Conservation (phyloP, 2,797 vertebrate species). For the Arrhamphus sclerolepis region DNA sequence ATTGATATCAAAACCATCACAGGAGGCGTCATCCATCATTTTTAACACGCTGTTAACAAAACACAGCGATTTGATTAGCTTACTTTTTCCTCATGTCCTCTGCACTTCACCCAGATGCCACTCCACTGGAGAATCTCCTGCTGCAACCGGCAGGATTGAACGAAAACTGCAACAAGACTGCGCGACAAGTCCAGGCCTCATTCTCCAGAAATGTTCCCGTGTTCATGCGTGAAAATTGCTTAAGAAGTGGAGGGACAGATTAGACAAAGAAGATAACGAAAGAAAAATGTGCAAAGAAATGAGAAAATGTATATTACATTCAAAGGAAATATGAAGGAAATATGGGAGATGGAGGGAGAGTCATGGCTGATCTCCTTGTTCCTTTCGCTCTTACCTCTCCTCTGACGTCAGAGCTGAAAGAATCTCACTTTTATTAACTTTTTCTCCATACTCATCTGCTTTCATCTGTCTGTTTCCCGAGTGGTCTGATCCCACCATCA, state of each 20-base stretch:
- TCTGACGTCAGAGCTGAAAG: conserved; percentile 44
- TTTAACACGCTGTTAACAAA: not conserved
- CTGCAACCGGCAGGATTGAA: conserved; percentile 1
- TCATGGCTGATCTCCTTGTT: conserved; percentile 11
- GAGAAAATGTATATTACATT: too few relatives aligned
- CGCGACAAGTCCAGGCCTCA: not conserved
- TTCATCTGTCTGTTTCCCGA: conserved; percentile 41
- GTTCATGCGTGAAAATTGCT: not conserved
- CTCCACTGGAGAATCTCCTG: not conserved
- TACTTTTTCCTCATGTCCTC: not conserved
- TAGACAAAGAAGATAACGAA: not conserved
- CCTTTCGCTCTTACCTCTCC: conserved; percentile 19
- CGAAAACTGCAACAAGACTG: not conserved
- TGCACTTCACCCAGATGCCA: conserved; percentile 3
- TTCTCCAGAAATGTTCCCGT: not conserved
- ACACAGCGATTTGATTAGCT: too few relatives aligned
- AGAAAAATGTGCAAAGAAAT: too few relatives aligned
- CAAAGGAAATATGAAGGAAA: too few relatives aligned
- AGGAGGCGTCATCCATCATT: not conserved
- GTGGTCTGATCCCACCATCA: conserved; percentile 22
- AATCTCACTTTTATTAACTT: conserved; percentile 52
- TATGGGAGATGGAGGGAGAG: conserved; percentile 7
- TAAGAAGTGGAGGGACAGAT: not conserved
- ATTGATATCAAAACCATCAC: conserved; percentile 7
- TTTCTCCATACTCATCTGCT: conserved; percentile 36